These are phyloP conservation scores for Xylocopa sonorina DNA, from an alignment of 1,140 invertebrate species.

Conservation along the genomic window DNA sequence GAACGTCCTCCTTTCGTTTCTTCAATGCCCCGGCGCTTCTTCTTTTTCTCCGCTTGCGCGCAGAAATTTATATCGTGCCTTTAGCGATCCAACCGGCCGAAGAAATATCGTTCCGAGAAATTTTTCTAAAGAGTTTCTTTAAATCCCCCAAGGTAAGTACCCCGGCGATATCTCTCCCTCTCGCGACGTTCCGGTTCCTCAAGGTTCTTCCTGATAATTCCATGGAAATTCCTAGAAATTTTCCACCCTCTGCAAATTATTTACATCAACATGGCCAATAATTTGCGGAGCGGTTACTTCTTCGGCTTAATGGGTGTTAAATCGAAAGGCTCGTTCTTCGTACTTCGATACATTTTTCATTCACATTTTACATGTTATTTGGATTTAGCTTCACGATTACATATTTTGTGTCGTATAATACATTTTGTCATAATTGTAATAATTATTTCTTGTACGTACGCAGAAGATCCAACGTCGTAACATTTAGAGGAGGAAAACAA, in stretches of 20 bases:
- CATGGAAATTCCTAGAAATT: background rate
- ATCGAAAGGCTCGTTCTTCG: too few relatives aligned
- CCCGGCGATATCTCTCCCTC: background rate
- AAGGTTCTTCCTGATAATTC: background rate
- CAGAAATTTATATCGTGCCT: slow-evolving; percentile 12
- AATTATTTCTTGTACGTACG: too few relatives aligned
- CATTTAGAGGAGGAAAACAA: too few relatives aligned
- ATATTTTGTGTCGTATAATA: too few relatives aligned
- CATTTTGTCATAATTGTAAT: too few relatives aligned
- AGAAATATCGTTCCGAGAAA: slow-evolving; percentile 17
- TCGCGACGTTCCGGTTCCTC: background rate
- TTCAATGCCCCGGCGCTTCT: background rate
- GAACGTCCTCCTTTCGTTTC: background rate
- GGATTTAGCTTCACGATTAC: too few relatives aligned
- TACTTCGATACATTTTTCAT: too few relatives aligned
- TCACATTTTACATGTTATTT: too few relatives aligned
- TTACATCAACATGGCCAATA: background rate
- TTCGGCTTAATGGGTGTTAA: too few relatives aligned
- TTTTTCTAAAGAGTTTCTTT: slow-evolving; percentile 20
- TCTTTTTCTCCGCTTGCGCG: background rate
- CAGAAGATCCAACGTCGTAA: too few relatives aligned
- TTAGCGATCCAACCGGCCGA: slow-evolving; percentile 16
- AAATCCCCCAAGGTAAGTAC: background rate
- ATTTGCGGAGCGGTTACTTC: too few relatives aligned
- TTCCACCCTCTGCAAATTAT: background rate